Evolutionary conservation across 2,888 invertebrate genomes (phyloP).

Genomic region (Polyommatus icarus): DNA sequence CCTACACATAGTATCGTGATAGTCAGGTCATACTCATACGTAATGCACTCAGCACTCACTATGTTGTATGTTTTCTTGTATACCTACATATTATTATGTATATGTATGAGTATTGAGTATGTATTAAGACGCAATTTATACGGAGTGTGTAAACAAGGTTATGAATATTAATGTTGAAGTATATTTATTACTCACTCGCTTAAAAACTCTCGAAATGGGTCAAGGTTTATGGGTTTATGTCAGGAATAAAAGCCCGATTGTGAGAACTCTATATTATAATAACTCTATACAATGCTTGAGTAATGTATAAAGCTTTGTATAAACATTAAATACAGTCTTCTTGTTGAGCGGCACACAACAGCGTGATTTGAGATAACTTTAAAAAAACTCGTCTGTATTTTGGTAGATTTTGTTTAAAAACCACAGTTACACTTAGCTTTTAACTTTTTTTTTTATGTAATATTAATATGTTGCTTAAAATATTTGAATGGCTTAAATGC

Average conservation of each 20-base stretch:
- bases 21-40: constrained; percentile 33
- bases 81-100: neutral
- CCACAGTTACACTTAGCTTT: too few species aligned
- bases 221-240: constrained; percentile 20
- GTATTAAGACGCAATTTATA: constrained; percentile 16
- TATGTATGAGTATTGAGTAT: neutral
- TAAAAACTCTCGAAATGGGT: constrained; percentile 24
- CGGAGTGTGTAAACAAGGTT: constrained; percentile 29
- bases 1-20: constrained; percentile 58
- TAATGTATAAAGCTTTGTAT: neutral
- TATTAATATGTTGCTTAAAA: too few species aligned
- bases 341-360: neutral
- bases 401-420: too few species aligned
- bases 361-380: neutral
- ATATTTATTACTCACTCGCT: constrained; percentile 31
- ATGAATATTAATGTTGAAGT: constrained; percentile 3
- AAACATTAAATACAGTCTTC: neutral
- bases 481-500: too few species aligned
- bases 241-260: neutral
- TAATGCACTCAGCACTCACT: constrained; percentile 18
- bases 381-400: too few species aligned
- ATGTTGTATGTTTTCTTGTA: constrained; percentile 9
- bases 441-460: too few species aligned
- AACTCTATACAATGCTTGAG: neutral
- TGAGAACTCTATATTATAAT: neutral